Percentiles rank a stretch among this genome's conserved stretches.
Conservation (phyloP, 2,113 vertebrate species). For the Ptychochromis oligacanthus region DNA sequence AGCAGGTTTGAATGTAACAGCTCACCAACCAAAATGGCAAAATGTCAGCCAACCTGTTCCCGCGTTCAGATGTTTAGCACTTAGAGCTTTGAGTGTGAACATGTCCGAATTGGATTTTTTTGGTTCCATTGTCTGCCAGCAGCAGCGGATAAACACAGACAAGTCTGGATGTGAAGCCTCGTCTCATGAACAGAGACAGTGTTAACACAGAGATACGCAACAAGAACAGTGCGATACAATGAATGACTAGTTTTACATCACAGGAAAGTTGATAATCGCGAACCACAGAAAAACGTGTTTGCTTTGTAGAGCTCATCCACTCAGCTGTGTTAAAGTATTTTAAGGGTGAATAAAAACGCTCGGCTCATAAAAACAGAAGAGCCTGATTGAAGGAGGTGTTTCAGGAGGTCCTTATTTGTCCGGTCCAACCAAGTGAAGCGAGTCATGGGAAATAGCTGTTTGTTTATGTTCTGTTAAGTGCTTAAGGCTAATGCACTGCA, state of each 20-base stretch:
- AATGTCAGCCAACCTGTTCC: too few species aligned
- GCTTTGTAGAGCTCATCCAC: not conserved
- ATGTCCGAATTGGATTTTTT: accelerated
- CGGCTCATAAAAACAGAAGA: not conserved
- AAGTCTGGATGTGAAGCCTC: not conserved
- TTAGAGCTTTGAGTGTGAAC: not conserved
- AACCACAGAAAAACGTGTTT: not conserved
- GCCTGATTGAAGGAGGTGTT: not conserved
- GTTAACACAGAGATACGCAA: not conserved
- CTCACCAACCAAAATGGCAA: not conserved
- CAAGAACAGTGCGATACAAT: not conserved
- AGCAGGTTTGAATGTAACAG: accelerated
- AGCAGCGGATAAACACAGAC: accelerated
- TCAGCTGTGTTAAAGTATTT: not conserved
- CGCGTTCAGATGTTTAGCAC: accelerated
- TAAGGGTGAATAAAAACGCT: not conserved
- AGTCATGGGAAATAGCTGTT: constrained; percentile 7
- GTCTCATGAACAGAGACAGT: not conserved
- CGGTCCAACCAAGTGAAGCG: not conserved
- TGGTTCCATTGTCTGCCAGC: accelerated
- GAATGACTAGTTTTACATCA: not conserved
- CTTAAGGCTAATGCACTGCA: not conserved
- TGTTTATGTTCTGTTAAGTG: not conserved
- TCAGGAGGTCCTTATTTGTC: not conserved
- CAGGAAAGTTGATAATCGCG: not conserved